phyloP scores from a whole-genome alignment of 2,888 invertebrate species.

The Aphrophora alni region DNA sequence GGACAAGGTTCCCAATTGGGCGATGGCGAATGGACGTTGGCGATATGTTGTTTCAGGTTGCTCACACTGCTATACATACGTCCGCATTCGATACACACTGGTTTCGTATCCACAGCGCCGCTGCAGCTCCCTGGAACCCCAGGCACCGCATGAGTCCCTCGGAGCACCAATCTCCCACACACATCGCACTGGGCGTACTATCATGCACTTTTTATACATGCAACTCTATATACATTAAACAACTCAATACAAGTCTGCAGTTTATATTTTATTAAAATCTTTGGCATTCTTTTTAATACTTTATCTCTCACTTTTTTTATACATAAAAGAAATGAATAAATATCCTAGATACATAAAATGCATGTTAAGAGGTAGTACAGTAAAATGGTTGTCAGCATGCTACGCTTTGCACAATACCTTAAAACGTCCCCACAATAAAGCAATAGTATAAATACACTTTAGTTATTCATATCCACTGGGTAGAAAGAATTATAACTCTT shows the following conservation, averaged over 20 bases:
- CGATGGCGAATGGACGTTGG: constrained; percentile 75
- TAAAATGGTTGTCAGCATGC: background rate
- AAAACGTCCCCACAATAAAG: constrained; percentile 4
- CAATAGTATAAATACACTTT: background rate
- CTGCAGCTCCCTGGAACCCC: constrained; percentile 45
- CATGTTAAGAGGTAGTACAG: background rate
- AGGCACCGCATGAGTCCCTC: constrained; percentile 31
- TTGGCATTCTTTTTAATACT: background rate
- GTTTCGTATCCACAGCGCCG: constrained; percentile 48
- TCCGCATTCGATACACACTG: constrained; percentile 55
- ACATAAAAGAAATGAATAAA: background rate
- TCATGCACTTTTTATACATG: background rate
- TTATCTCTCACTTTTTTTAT: background rate
- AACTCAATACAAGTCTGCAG: background rate
- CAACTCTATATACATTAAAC: constrained; percentile 13
- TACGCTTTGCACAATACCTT: background rate
- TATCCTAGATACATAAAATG: background rate
- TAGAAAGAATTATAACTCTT: constrained; percentile 56
- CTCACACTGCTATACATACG: constrained; percentile 59
- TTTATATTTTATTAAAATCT: background rate
- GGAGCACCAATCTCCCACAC: too few relatives aligned
- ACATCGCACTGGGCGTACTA: background rate
- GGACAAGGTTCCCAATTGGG: constrained; percentile 76
- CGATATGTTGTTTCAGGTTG: constrained; percentile 78
- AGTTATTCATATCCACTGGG: constrained; percentile 12